Base-by-base conservation (phyloP, 2,888 invertebrate genomes). In the Tenthredo notha region DNA sequence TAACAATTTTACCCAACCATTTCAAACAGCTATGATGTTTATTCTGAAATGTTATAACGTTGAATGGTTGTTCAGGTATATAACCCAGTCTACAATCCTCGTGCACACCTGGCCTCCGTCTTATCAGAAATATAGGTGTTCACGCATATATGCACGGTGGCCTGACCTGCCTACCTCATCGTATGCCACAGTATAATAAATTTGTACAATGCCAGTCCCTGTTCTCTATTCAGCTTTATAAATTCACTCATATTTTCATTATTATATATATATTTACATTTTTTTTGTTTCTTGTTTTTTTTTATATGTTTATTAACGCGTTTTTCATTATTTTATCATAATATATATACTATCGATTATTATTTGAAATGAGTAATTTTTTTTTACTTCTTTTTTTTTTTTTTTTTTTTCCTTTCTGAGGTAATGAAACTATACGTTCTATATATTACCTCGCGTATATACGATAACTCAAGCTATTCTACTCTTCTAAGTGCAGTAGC, bases 91-190 rank as follows among this genome's bases (percentile, higher is more conserved):
- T 9, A 21, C 72, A 5, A 9, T 21, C 43, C 43, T 74, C 43
- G 72, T 43, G 86, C 83, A 87, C 89, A 89, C 89, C 89, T 89
- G 89, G 89, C 85, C 86, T 87, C 86, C 18, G 61, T 72, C 88
- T 89, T 89, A 89, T 89, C 89, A 74, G 87, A 86, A 87, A 86
- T 84, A 86, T 84, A 87, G 86, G 86, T 86, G 85, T 85, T 86
- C 86, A 86, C 87, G 80, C 86, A 86, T 70, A 86, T 70, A 85
- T 85, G 85, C 72, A 83, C 78, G 70, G 29, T 77, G 65, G 80
- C 61, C 80, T 58, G 37, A 61, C 61, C 47, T 84, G 70, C 84
- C 75, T 86, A 67, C 86, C 47, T 86, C 61, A 75, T 67, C 15
- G 37, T 61, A 78, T 80, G 50, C 80, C 61, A 43, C 2, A 33